These are phyloP conservation scores for Hucho hucho DNA, from an alignment of 2,113 vertebrate genomes.

Conservation along the genomic window DNA sequence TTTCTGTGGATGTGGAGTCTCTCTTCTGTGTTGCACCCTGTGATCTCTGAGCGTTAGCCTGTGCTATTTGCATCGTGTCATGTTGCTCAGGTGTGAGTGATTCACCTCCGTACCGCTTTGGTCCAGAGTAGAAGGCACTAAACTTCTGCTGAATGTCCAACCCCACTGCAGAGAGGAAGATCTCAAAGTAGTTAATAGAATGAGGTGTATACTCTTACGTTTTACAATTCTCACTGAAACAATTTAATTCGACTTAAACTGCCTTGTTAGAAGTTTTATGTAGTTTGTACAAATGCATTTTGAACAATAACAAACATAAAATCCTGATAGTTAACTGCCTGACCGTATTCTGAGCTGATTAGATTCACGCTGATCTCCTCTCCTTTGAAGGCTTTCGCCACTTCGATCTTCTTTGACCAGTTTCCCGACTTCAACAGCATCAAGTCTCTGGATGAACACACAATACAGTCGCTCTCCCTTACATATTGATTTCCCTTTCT, in stretches of 20 bases:
- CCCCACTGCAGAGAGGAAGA: slow-evolving; percentile 78
- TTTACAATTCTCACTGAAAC: not conserved
- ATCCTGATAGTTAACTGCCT: slow-evolving; percentile 30
- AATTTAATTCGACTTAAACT: not conserved
- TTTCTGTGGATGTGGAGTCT: slow-evolving; percentile 18
- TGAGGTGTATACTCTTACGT: not conserved
- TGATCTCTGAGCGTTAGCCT: slow-evolving; percentile 1
- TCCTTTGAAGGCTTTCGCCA: slow-evolving; percentile 79
- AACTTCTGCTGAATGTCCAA: slow-evolving; percentile 86
- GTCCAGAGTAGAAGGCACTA: slow-evolving; percentile 77
- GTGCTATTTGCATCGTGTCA: slow-evolving; percentile 7
- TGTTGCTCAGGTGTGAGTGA: slow-evolving; percentile 19
- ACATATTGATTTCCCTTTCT: not conserved
- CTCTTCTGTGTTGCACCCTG: slow-evolving; percentile 1
- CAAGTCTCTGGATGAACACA: slow-evolving; percentile 78
- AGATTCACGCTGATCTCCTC: slow-evolving; percentile 87
- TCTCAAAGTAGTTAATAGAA: slow-evolving; percentile 3
- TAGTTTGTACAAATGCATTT: slow-evolving; percentile 12
- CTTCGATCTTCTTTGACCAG: slow-evolving; percentile 90
- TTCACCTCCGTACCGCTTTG: slow-evolving; percentile 60
- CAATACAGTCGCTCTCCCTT: not conserved
- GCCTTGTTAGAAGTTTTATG: too few species aligned
- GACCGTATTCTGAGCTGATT: slow-evolving; percentile 96
- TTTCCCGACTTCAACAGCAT: slow-evolving; percentile 82
- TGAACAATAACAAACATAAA: not conserved